Percentiles rank a stretch among this genome's conserved stretches.
Conservation (phyloP, 2,888 invertebrate genomes). For the Bugula neritina region DNA sequence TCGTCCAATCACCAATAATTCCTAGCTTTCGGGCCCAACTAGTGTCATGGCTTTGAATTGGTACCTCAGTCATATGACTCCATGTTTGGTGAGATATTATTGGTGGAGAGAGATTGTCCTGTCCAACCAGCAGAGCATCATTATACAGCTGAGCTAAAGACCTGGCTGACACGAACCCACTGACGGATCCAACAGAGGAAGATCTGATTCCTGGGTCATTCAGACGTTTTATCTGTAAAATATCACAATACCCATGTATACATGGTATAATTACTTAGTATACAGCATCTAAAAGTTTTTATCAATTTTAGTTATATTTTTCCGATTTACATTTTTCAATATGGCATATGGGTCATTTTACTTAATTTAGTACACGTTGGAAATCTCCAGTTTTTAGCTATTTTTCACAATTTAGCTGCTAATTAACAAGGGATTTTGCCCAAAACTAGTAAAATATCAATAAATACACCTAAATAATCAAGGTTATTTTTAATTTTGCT, state of each 20-base stretch:
- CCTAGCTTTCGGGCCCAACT: background rate
- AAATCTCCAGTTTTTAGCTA: too few relatives aligned
- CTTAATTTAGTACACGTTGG: too few relatives aligned
- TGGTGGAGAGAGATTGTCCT: background rate
- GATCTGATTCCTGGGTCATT: slow-evolving; percentile 28
- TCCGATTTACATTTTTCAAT: too few relatives aligned
- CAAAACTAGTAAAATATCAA: too few relatives aligned
- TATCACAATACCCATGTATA: background rate
- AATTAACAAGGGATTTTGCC: too few relatives aligned
- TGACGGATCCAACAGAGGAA: slow-evolving; percentile 24
- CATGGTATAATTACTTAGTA: too few relatives aligned
- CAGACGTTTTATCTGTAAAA: slow-evolving; percentile 6
- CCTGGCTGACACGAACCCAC: slow-evolving; percentile 27
- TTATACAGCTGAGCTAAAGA: slow-evolving; percentile 27
- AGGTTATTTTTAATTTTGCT: too few relatives aligned
- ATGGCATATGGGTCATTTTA: too few relatives aligned
- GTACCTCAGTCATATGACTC: background rate
- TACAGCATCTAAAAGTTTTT: too few relatives aligned
- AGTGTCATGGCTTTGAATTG: background rate
- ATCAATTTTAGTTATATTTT: too few relatives aligned
- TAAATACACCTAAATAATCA: too few relatives aligned
- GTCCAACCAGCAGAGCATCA: background rate
- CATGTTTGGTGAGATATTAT: slow-evolving; percentile 3
- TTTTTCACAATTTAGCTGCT: too few relatives aligned
- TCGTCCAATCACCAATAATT: background rate